Conservation (phyloP, 2,888 invertebrate species). For the Cenopis cana region DNA sequence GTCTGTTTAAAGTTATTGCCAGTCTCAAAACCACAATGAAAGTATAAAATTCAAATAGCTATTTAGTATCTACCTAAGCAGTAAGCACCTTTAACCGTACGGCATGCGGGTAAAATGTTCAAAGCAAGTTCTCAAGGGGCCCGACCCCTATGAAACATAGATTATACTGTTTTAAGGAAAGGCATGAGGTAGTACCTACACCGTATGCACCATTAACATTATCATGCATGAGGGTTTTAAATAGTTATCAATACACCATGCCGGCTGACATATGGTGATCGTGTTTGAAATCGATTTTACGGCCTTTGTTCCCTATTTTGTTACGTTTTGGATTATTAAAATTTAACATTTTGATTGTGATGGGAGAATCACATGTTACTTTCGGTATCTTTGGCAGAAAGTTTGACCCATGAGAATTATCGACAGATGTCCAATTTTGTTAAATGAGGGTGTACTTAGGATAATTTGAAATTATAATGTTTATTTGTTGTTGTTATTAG, state of each 20-base stretch:
- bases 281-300: constrained; percentile 55
- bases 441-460: not conserved
- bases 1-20: not conserved
- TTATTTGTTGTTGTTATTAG: not conserved
- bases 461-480: constrained; percentile 11
- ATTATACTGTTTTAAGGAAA: constrained; percentile 66
- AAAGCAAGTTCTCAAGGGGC: constrained; percentile 50
- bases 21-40: constrained; percentile 25
- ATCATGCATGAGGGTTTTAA: constrained; percentile 64
- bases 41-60: constrained; percentile 42
- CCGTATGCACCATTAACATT: constrained; percentile 47
- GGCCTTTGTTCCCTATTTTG: constrained; percentile 45
- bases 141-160: constrained; percentile 65
- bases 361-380: constrained; percentile 51
- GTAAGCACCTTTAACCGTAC: constrained; percentile 52
- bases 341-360: constrained; percentile 50
- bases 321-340: constrained; percentile 33
- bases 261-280: constrained; percentile 52
- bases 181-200: constrained; percentile 45
- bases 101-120: constrained; percentile 58
- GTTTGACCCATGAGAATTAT: constrained; percentile 27
- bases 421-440: constrained; percentile 32
- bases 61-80: constrained; percentile 52
- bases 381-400: constrained; percentile 19
- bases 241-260: constrained; percentile 57